Evolutionary conservation across 2,797 vertebrate genomes (phyloP).

Genomic region (Zenarchopterus dispar): DNA sequence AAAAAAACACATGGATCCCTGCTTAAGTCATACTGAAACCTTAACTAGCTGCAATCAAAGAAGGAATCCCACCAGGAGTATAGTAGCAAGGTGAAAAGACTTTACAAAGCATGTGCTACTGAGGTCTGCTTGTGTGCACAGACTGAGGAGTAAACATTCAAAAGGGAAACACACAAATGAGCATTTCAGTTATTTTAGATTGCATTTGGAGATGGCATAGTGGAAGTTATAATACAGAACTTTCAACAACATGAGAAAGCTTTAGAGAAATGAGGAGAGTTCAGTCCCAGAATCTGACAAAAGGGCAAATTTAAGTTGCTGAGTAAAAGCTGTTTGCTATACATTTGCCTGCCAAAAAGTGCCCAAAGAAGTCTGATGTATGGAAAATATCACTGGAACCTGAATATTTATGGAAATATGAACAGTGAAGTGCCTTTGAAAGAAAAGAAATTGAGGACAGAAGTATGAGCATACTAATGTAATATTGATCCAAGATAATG

Average conservation of each 20-base stretch:
- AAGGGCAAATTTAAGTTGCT: constrained; percentile 41
- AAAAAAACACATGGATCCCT: constrained; percentile 21
- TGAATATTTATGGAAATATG: constrained; percentile 65
- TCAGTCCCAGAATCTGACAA: constrained; percentile 44
- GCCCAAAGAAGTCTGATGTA: constrained; percentile 50
- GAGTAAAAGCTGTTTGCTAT: constrained; percentile 48
- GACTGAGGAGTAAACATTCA: constrained; percentile 38
- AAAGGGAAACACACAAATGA: constrained; percentile 24
- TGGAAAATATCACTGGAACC: constrained; percentile 34
- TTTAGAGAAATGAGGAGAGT: constrained; percentile 44
- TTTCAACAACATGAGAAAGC: constrained; percentile 33
- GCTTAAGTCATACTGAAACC: constrained; percentile 48
- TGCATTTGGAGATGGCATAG: constrained; percentile 51
- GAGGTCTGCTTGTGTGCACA: constrained; percentile 49
- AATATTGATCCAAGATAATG: constrained; percentile 78
- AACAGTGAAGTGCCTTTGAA: constrained; percentile 49
- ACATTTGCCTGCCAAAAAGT: constrained; percentile 46
- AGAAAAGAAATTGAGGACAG: constrained; percentile 38
- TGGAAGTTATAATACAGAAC: constrained; percentile 40
- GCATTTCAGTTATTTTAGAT: constrained; percentile 31
- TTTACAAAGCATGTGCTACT: constrained; percentile 44
- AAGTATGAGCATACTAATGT: constrained; percentile 76
- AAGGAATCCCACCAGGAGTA: constrained; percentile 61
- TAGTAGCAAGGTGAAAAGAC: constrained; percentile 63
- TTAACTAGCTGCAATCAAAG: constrained; percentile 70